Conservation (phyloP, 2,888 invertebrate genomes). For the Aleiodes testaceus region DNA sequence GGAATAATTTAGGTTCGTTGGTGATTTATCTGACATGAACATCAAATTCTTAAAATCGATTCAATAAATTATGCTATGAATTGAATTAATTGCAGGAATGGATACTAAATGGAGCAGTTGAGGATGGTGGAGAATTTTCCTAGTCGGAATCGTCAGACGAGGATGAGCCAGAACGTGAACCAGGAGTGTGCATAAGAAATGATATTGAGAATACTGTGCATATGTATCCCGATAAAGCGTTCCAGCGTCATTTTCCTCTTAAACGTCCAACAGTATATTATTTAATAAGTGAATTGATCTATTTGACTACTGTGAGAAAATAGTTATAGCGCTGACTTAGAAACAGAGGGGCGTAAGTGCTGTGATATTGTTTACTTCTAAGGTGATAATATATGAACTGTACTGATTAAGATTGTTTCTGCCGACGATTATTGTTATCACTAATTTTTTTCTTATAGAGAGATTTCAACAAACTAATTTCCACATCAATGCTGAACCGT, state of each 20-base stretch:
- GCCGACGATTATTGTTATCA: too few relatives aligned
- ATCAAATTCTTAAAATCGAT: too few relatives aligned
- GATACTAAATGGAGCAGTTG: background rate
- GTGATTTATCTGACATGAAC: too few relatives aligned
- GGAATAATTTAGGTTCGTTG: too few relatives aligned
- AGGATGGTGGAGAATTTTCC: background rate
- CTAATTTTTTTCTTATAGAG: background rate
- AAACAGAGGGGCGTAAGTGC: too few relatives aligned
- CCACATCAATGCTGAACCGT: background rate
- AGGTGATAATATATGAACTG: too few relatives aligned
- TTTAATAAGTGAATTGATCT: background rate
- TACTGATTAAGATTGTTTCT: too few relatives aligned
- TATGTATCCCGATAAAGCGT: background rate
- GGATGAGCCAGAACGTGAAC: background rate
- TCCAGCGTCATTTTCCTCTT: background rate
- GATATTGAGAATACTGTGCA: background rate
- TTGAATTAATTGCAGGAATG: background rate
- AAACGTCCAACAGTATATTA: background rate
- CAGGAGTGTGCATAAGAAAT: background rate
- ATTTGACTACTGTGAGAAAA: background rate
- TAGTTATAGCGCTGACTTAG: background rate
- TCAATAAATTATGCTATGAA: too few relatives aligned
- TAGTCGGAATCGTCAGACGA: conserved; percentile 1
- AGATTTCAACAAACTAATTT: background rate
- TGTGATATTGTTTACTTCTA: too few relatives aligned